Conservation (phyloP, 2,113 vertebrate genomes). For the Cardinalis cardinalis region DNA sequence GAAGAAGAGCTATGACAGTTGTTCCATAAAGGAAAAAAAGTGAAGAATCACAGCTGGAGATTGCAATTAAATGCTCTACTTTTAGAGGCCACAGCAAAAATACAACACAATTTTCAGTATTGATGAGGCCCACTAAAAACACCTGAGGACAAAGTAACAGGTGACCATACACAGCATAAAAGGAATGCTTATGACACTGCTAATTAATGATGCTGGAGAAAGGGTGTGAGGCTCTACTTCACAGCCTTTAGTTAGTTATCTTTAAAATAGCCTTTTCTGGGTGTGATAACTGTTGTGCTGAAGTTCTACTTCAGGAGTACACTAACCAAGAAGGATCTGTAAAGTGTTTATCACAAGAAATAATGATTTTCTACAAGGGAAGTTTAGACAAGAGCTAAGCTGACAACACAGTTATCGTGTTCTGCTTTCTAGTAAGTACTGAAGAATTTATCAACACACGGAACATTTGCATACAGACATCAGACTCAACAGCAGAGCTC, state of each 20-base stretch:
- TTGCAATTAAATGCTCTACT: not conserved
- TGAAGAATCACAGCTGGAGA: not conserved
- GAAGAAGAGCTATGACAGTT: not conserved
- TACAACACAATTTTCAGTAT: not conserved
- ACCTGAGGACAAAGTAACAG: constrained; percentile 29
- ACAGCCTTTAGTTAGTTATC: not conserved
- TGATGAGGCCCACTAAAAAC: not conserved
- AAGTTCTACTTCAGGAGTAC: not conserved
- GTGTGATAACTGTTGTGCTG: not conserved
- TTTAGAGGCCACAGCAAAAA: not conserved
- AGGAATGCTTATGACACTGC: not conserved
- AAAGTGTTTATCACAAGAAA: not conserved
- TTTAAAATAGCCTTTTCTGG: not conserved
- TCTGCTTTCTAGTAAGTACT: not conserved
- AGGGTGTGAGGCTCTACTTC: not conserved
- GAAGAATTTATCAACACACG: not conserved
- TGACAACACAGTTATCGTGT: not conserved
- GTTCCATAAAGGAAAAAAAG: not conserved
- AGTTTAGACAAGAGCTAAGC: not conserved
- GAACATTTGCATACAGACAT: not conserved
- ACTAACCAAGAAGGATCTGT: accelerated
- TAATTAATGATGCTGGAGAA: not conserved
- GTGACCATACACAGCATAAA: not conserved
- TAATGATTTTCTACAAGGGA: not conserved
- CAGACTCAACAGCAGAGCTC: not conserved